phyloP scores from a whole-genome alignment of 2,797 vertebrate genomes.

The Paedocypris micromegethes region DNA sequence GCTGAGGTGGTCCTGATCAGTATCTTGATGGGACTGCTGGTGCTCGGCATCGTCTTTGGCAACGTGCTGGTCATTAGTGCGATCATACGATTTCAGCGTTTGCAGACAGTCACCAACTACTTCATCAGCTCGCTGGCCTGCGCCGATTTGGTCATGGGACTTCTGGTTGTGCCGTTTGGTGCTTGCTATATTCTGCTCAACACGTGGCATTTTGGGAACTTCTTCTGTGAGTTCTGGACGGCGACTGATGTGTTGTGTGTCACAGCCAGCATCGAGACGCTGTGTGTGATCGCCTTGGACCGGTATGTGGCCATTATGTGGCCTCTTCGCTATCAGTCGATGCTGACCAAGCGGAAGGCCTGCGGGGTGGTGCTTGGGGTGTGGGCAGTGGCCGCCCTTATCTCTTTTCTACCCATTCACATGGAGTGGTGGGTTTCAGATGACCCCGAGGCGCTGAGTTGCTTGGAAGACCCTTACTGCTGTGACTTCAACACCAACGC shows the following conservation, averaged over 20 bases:
- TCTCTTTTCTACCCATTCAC: slow-evolving; percentile 93
- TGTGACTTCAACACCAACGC: slow-evolving; percentile 90
- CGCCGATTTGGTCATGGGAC: slow-evolving; percentile 93
- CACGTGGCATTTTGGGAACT: slow-evolving; percentile 84
- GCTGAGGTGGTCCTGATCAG: slow-evolving; percentile 76
- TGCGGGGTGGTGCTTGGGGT: slow-evolving; percentile 78
- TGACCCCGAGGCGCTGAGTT: slow-evolving; percentile 51
- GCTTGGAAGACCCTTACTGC: slow-evolving; percentile 68
- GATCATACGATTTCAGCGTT: slow-evolving; percentile 85
- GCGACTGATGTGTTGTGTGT: slow-evolving; percentile 90
- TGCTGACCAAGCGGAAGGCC: slow-evolving; percentile 83
- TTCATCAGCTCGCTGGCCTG: slow-evolving; percentile 94
- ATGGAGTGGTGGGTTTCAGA: slow-evolving; percentile 81
- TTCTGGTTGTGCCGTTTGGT: slow-evolving; percentile 89
- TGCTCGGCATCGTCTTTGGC: slow-evolving; percentile 88
- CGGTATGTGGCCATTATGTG: slow-evolving; percentile 94
- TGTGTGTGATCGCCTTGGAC: slow-evolving; percentile 94
- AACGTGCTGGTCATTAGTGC: slow-evolving; percentile 91
- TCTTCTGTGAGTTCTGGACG: slow-evolving; percentile 94
- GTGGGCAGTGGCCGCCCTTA: slow-evolving; percentile 88
- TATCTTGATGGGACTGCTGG: slow-evolving; percentile 81
- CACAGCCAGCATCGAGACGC: slow-evolving; percentile 93
- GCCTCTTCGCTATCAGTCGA: slow-evolving; percentile 86
- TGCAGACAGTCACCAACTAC: slow-evolving; percentile 95
- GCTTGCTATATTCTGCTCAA: slow-evolving; percentile 82